A percentile compares a stretch with the other conserved stretches of the same genome.
Conservation (phyloP, 2,797 vertebrate genomes). For the Percopsis omiscomaycus region DNA sequence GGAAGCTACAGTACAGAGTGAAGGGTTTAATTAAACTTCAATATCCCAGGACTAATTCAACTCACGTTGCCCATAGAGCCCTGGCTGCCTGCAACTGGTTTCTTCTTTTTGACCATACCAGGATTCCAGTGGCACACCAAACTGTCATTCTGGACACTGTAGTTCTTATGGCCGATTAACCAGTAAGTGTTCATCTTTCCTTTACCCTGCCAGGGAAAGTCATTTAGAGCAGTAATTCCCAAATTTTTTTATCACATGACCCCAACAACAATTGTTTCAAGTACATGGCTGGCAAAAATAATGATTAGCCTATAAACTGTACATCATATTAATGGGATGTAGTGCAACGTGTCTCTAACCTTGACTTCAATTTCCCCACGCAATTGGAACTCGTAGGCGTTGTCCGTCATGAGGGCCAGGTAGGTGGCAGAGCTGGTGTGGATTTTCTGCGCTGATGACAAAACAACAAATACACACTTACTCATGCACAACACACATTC, state of each 20-base stretch:
- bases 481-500: background rate
- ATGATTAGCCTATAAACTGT: too few relatives aligned
- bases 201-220: slow-evolving; percentile 77
- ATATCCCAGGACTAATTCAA: slow-evolving; percentile 2
- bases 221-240: background rate
- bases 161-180: slow-evolving; percentile 88
- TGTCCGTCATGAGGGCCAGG: slow-evolving; percentile 80
- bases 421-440: slow-evolving; percentile 87
- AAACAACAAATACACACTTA: slow-evolving; percentile 3
- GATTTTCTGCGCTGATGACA: slow-evolving; percentile 84
- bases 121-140: slow-evolving; percentile 92
- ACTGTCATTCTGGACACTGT: slow-evolving; percentile 88
- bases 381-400: slow-evolving; percentile 85
- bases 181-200: slow-evolving; percentile 90
- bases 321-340: too few relatives aligned
- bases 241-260: too few relatives aligned
- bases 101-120: slow-evolving; percentile 70
- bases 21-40: too few relatives aligned
- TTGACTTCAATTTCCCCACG: slow-evolving; percentile 90
- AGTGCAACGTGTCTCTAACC: slow-evolving; percentile 65
- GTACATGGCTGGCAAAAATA: too few relatives aligned
- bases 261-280: too few relatives aligned
- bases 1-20: too few relatives aligned
- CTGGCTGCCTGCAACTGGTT: slow-evolving; percentile 47
- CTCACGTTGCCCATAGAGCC: slow-evolving; percentile 69